A percentile compares a stretch with the other conserved stretches of the same genome.
Conservation (phyloP, 1,140 invertebrate genomes). For the Xylocopa sonorina region DNA sequence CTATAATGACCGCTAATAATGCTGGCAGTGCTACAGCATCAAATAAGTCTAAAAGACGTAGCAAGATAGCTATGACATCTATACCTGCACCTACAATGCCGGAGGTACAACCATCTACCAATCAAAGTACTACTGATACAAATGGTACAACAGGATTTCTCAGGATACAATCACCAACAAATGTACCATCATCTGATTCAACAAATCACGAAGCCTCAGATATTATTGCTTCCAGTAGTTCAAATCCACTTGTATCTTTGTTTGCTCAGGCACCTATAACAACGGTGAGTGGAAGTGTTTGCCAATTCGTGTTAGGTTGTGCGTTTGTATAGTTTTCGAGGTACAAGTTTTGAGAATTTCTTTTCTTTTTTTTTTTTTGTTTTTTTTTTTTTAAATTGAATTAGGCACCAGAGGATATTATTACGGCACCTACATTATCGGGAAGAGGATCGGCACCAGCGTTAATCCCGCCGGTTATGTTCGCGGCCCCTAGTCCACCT, state of each 20-base stretch:
- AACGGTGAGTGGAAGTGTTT: constrained; percentile 41
- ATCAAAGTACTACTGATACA: constrained; percentile 65
- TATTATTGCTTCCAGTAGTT: constrained; percentile 45
- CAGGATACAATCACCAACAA: constrained; percentile 79
- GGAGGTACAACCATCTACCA: constrained; percentile 53
- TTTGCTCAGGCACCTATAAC: constrained; percentile 67
- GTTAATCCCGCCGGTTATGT: constrained; percentile 92
- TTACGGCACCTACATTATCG: constrained; percentile 64
- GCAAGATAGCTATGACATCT: constrained; percentile 55
- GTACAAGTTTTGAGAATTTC: not conserved
- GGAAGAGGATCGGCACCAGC: constrained; percentile 84
- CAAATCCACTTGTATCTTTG: constrained; percentile 70
- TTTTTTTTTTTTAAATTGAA: constrained; percentile 31
- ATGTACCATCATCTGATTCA: constrained; percentile 52
- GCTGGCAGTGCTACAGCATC: constrained; percentile 29
- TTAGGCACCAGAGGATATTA: constrained; percentile 74
- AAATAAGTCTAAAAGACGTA: constrained; percentile 71
- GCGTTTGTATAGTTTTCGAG: not conserved
- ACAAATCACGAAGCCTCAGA: constrained; percentile 59
- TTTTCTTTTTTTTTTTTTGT: constrained; percentile 37
- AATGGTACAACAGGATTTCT: constrained; percentile 74
- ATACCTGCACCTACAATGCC: constrained; percentile 55
- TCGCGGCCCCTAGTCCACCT: constrained; percentile 83
- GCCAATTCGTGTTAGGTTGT: not conserved
- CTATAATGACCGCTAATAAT: constrained; percentile 59